Evolutionary conservation across 2,888 invertebrate species (phyloP).

Genomic region (Oxycera nigricornis): DNA sequence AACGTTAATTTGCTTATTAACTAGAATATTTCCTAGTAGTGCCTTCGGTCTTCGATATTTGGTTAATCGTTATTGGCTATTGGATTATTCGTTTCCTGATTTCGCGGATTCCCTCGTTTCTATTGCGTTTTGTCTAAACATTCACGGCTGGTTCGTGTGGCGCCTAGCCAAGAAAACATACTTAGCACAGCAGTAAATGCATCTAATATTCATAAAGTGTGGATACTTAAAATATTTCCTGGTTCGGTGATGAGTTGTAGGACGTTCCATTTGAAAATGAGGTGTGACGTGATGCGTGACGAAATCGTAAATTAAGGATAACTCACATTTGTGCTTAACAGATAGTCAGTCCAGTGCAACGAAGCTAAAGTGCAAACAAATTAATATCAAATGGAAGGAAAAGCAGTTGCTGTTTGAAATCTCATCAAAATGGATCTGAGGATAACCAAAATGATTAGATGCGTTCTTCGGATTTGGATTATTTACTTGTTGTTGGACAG

Average conservation of each 20-base stretch:
- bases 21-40: constrained; percentile 12
- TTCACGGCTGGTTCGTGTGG: constrained; percentile 5
- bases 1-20: constrained; percentile 13
- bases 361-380: constrained; percentile 26
- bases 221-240: background rate
- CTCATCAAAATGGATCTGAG: constrained; percentile 14
- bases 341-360: no score
- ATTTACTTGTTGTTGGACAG: constrained; percentile 10
- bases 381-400: constrained; percentile 26
- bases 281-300: constrained; percentile 2
- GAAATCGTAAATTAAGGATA: background rate
- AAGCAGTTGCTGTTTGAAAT: background rate
- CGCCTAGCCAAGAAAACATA: no score
- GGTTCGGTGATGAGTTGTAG: background rate
- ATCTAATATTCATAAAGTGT: constrained; percentile 3
- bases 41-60: background rate
- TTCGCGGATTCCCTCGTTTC: background rate
- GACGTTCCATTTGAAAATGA: background rate
- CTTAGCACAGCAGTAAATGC: constrained; percentile 4
- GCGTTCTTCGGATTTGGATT: constrained; percentile 30
- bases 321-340: background rate
- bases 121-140: background rate
- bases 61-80: background rate
- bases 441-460: background rate
- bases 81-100: background rate